Base-by-base conservation (phyloP, 2,797 vertebrate species). In the Squalus acanthias region DNA sequence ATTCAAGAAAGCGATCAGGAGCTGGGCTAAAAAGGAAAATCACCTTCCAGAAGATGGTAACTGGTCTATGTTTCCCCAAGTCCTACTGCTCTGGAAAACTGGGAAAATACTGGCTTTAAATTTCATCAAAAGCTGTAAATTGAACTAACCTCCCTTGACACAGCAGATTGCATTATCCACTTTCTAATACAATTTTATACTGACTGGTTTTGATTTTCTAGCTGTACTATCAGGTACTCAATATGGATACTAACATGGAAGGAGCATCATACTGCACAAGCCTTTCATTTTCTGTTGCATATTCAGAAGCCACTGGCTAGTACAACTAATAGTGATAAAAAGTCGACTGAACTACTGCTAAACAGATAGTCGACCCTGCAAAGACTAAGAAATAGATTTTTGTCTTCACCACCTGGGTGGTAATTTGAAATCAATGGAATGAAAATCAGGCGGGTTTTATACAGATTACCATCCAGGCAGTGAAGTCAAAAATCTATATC, bases 141-240 rank as follows among this genome's bases (percentile, higher is more conserved):
- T 53, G 24, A 24, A 70, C 39, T 53, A 53, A 95, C 9, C n/a
- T 69, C 20, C 29, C 70, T 76, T 76, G 26, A 95, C 29, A 17
- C 29, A 74, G 53, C 50, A 95, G 46, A 95, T 95, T 95, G 50
- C 50, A 8, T 95, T 95, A 74, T 95, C 69, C 70, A 57, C 3
- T 95, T 76, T 95, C 94, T 76, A 50, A 76, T 76, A 60, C 26
- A 95, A 57, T 76, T 63, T 95, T 74, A 2, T 10, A 60, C 29
- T 76, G 70, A 76, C 26, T n/a, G 53, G 50, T 46, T 95, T 74
- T 76, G 94, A 95, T 95, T 95, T 74, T 72, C 26, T 53, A 57
- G 70, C 94, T 57, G 1, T 74, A 57, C 26, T 74, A 10, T 57
- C 46, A 95, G 69, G 39, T 67, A 33, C 39, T 95, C 67, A 50